Base-by-base conservation (phyloP, 2,797 vertebrate species). In the Aplochiton taeniatus region DNA sequence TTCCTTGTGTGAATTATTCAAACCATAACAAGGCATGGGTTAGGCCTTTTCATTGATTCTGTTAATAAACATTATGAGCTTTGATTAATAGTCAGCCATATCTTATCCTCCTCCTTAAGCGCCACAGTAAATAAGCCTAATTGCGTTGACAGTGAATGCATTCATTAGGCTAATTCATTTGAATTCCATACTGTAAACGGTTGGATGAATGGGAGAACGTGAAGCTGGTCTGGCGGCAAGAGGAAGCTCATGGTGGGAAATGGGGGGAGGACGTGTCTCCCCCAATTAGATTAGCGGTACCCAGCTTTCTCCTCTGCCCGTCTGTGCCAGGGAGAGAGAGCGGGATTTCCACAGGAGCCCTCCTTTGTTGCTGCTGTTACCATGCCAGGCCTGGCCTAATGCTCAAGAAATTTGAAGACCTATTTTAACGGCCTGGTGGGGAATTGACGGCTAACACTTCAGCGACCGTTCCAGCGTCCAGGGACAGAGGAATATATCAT, bases 1-100 rank as follows among this genome's bases (percentile, higher is more conserved):
- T 42, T 69, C 14, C 72, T 55, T 50, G 57, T 73, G 59, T 84
- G 73, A 65, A 82, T 81, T 83, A 80, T 85, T 87, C 54, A 88
- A 82, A 17, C 50, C 79, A 79, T 72, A 67, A 78, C 13, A 20
- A 60, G 58, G 6, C 17, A 19, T 60, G 12, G 9, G 66, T 68
- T 52, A 48, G 51, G 65, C 31, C 1, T 72, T 74, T 55, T 45
- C 51, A 73, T 78, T 65, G 66, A 83, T 81, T 69, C 62, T 49
- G 42, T 60, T 80, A 51, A 77, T 84, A 75, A 80, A 57, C 63
- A 41, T 43, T 17, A 41, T n/a, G 18, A 57, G 0, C 12, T n/a
- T 4, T 69, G 63, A 66, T 69, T 45, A 66, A 68, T 76, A 66
- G 67, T 41, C 31, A 48, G 49, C 68, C 20, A 41, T 47, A 47